Percentiles rank a stretch among this genome's conserved stretches.
These are phyloP conservation scores for Archips crataeganus DNA, from an alignment of 2,888 invertebrate genomes.

Conservation along the genomic window DNA sequence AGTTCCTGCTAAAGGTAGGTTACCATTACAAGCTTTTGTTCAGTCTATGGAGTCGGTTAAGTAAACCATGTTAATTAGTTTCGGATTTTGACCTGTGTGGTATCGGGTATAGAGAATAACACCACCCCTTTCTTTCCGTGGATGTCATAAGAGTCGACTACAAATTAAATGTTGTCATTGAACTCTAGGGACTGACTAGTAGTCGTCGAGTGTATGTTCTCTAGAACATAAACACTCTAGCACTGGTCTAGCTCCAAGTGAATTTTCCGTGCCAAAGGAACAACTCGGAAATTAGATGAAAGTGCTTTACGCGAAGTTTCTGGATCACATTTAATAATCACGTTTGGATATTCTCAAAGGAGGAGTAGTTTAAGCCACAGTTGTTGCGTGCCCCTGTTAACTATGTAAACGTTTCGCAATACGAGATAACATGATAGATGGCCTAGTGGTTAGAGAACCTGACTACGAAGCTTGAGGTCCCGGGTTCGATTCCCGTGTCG, in stretches of 20 bases:
- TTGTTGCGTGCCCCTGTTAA: not conserved
- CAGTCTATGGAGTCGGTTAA: too few relatives aligned
- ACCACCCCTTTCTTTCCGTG: too few relatives aligned
- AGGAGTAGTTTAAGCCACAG: not conserved
- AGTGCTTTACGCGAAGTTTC: slow-evolving; percentile 1
- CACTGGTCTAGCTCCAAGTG: not conserved
- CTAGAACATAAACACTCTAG: not conserved
- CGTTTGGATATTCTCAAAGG: slow-evolving; percentile 5
- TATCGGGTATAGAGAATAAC: too few relatives aligned
- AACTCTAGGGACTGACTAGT: not conserved
- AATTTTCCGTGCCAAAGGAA: not conserved
- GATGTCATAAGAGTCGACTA: too few relatives aligned
- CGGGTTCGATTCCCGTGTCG: too few relatives aligned
- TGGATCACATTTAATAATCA: slow-evolving; percentile 7
- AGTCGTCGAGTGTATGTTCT: not conserved
- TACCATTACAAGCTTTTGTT: too few relatives aligned
- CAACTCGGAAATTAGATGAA: slow-evolving; percentile 1
- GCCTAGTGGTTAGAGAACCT: too few relatives aligned
- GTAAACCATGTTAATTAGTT: too few relatives aligned
- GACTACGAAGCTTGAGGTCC: too few relatives aligned
- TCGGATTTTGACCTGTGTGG: too few relatives aligned
- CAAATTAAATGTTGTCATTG: not conserved
- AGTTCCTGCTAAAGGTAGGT: too few relatives aligned
- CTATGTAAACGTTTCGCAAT: not conserved
- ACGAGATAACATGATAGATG: not conserved